phyloP scores from a whole-genome alignment of 2,888 invertebrate species.

The Dichetophora obliterata region DNA sequence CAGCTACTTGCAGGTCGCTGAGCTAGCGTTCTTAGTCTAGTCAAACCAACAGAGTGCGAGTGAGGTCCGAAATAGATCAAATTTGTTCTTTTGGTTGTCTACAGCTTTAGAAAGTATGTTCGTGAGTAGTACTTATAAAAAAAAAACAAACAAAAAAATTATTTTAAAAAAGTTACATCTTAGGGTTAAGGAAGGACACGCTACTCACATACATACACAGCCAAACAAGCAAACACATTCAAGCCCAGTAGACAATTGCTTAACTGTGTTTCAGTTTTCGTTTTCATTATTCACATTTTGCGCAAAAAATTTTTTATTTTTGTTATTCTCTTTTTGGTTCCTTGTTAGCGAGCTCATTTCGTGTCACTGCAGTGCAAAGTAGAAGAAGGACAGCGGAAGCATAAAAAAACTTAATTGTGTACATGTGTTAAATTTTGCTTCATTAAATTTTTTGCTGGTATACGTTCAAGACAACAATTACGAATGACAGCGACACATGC shows the following conservation, averaged over 20 bases:
- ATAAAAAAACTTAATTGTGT: slow-evolving; percentile 28
- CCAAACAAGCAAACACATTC: background rate
- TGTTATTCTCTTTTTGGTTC: background rate
- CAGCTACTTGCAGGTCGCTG: too few species aligned
- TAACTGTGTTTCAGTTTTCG: background rate
- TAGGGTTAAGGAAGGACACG: background rate
- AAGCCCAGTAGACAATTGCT: background rate
- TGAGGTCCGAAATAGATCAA: too few species aligned
- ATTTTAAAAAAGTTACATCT: too few species aligned
- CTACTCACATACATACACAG: background rate
- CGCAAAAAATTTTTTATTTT: background rate
- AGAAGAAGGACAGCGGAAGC: background rate
- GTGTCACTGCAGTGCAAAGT: background rate
- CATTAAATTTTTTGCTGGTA: background rate
- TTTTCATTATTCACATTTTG: background rate
- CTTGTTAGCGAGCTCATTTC: background rate
- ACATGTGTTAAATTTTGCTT: slow-evolving; percentile 26
- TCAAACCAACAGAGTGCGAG: too few species aligned
- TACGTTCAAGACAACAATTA: background rate
- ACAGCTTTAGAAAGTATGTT: too few species aligned
- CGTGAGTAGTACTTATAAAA: too few species aligned
- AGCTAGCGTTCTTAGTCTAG: too few species aligned
- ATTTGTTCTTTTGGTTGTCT: too few species aligned
- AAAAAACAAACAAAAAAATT: too few species aligned
- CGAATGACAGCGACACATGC: background rate